phyloP scores from a whole-genome alignment of 2,888 invertebrate species.

The Sthenelais limicola region DNA sequence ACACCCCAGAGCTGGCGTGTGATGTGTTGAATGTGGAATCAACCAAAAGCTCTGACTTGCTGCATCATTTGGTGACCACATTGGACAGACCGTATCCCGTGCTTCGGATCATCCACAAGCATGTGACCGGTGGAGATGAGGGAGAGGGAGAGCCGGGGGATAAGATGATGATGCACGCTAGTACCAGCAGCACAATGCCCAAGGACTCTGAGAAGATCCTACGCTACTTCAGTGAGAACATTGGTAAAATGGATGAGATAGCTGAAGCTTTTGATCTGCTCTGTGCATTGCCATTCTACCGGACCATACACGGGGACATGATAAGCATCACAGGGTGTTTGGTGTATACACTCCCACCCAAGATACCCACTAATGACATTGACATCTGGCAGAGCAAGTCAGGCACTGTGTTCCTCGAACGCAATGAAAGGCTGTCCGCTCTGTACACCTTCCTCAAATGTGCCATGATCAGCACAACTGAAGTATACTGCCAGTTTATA shows the following conservation, averaged over 20 bases:
- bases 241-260: constrained; percentile 36
- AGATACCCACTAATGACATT: constrained; percentile 51
- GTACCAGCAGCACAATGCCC: neutral
- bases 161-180: no score
- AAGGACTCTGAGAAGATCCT: constrained; percentile 44
- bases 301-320: constrained; percentile 48
- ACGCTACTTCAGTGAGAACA: constrained; percentile 45
- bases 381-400: constrained; percentile 51
- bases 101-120: constrained; percentile 42
- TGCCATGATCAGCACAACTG: constrained; percentile 46
- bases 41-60: constrained; percentile 42
- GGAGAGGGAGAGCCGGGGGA: no score
- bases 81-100: constrained; percentile 46
- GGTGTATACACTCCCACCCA: constrained; percentile 51
- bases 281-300: constrained; percentile 47
- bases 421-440: constrained; percentile 40
- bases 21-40: constrained; percentile 35
- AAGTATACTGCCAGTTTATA: constrained; percentile 54
- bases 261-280: constrained; percentile 41
- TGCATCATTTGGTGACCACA: constrained; percentile 46
- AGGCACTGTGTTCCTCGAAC: constrained; percentile 51
- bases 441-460: constrained; percentile 51
- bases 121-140: neutral
- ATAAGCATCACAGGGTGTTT: constrained; percentile 47
- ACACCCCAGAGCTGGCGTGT: constrained; percentile 47